These are phyloP conservation scores for Beaufortia kweichowensis DNA, from an alignment of 2,113 vertebrate genomes.

Conservation along the genomic window DNA sequence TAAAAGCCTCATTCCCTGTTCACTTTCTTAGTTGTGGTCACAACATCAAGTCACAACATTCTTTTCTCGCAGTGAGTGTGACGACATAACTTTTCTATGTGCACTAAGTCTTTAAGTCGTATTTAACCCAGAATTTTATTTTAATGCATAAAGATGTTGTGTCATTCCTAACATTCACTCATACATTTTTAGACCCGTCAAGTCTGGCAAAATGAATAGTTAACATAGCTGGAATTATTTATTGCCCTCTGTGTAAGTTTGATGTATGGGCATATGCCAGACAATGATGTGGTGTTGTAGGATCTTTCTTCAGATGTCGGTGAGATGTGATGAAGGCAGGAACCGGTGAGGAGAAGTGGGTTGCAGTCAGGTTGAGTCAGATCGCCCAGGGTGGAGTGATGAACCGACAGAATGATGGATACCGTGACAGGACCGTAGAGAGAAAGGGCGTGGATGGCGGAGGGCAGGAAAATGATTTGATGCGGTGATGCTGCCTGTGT, in stretches of 20 bases:
- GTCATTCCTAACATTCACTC: background rate
- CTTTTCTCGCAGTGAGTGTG: too few relatives aligned
- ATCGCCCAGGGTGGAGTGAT: slow-evolving; percentile 41
- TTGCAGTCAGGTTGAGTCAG: slow-evolving; percentile 45
- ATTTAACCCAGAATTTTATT: too few relatives aligned
- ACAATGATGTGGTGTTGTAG: slow-evolving; percentile 16
- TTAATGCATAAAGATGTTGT: too few relatives aligned
- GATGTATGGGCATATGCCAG: slow-evolving; percentile 35
- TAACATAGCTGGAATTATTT: slow-evolving; percentile 29
- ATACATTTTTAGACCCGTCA: background rate
- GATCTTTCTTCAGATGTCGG: slow-evolving; percentile 28
- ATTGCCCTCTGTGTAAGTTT: slow-evolving; percentile 9
- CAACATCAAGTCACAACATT: too few relatives aligned
- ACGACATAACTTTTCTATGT: too few relatives aligned
- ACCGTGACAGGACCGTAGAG: slow-evolving; percentile 14
- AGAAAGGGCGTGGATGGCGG: background rate
- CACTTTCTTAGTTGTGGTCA: too few relatives aligned
- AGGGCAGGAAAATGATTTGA: slow-evolving; percentile 39
- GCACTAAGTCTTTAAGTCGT: too few relatives aligned
- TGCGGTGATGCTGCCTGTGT: slow-evolving; percentile 25
- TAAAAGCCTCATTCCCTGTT: too few relatives aligned
- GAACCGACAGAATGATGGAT: slow-evolving; percentile 44
- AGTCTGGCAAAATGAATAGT: background rate
- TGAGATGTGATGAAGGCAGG: slow-evolving; percentile 30
- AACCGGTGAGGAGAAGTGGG: slow-evolving; percentile 23